Evolutionary conservation across 2,888 invertebrate genomes (phyloP), one percentile per base, ranked within the genome.

Genomic region (Agonum fuliginosum): DNA sequence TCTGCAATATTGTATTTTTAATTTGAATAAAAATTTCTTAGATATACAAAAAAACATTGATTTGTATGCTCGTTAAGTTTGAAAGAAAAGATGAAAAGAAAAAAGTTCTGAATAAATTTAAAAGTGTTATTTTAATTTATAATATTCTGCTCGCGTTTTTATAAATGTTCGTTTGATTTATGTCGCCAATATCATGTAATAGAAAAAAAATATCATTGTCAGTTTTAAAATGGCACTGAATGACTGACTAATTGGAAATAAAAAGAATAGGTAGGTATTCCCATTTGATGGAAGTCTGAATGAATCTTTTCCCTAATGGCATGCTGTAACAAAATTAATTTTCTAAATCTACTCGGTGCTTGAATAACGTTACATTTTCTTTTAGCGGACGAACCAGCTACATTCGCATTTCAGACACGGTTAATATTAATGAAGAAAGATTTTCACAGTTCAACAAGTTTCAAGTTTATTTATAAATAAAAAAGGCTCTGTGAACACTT

Each of bases 291-390:
- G 62, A 34, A 34, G 62, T 19, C 17, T 48, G 17, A 48, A 48
- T 48, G 48, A 27, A 19, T 62, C 62, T 34, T 37, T 62, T 62
- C 20, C 48, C 54, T 67, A 67, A 48, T 71, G 71, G 51, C n/a
- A 30, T 48, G 51, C 71, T 51, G 34, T 51, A 71, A 48, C 22
- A 48, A 70, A 70, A 70, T 70, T 70, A 70, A 71, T 71, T 70
- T 51, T 51, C 27, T 51, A 34, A 37, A 48, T 51, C 51, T 71
- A 30, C 51, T 71, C 30, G 10, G 8, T 30, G 37, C 22, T 69
- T 43, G 14, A n/a, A 51, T 48, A 48, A 48, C 19, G 48, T 48
- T 48, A 48, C 48, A 48, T 48, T 48, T 48, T 48, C 19, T 48
- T 48, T 48, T 48, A 48, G 20, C 48, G 48, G 14, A 4, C 48